A percentile compares a stretch with the other conserved stretches of the same genome.
Evolutionary conservation across 2,113 vertebrate species (phyloP).

Genomic region (Stegastes partitus): DNA sequence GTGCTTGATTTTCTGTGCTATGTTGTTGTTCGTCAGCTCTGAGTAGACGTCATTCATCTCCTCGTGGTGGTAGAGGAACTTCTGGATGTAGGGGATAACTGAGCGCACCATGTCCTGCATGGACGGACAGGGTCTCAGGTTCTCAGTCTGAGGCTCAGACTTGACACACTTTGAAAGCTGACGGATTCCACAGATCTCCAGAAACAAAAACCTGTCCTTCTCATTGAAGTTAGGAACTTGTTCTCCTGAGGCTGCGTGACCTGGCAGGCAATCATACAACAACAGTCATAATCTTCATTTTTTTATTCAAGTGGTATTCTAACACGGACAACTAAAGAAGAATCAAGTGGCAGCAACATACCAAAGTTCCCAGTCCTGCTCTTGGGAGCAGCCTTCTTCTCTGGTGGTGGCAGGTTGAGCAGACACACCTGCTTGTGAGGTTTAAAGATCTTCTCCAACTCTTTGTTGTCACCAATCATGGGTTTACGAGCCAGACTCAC

Average conservation of each 20-base stretch:
- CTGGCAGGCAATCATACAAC: background rate
- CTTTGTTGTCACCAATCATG: constrained; percentile 81
- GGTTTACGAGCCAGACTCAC: constrained; percentile 80
- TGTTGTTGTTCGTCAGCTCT: constrained; percentile 72
- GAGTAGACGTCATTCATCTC: constrained; percentile 73
- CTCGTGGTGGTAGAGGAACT: constrained; percentile 79
- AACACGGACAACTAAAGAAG: background rate
- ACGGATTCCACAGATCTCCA: constrained; percentile 82
- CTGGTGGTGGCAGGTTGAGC: constrained; percentile 81
- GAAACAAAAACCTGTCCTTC: constrained; percentile 74
- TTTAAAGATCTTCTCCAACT: constrained; percentile 86
- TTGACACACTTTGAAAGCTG: constrained; percentile 77
- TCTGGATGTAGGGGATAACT: constrained; percentile 84
- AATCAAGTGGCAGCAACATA: background rate
- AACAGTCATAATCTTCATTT: background rate
- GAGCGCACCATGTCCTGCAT: constrained; percentile 81
- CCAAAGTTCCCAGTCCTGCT: constrained; percentile 42
- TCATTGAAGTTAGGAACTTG: background rate
- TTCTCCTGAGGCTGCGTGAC: constrained; percentile 1
- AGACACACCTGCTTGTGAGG: constrained; percentile 72
- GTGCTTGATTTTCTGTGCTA: constrained; percentile 70
- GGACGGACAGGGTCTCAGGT: constrained; percentile 73
- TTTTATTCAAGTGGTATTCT: background rate
- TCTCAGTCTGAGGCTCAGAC: constrained; percentile 76
- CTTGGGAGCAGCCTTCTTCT: constrained; percentile 64